phyloP scores from a whole-genome alignment of 2,888 invertebrate species.

The Onchidella celtica region DNA sequence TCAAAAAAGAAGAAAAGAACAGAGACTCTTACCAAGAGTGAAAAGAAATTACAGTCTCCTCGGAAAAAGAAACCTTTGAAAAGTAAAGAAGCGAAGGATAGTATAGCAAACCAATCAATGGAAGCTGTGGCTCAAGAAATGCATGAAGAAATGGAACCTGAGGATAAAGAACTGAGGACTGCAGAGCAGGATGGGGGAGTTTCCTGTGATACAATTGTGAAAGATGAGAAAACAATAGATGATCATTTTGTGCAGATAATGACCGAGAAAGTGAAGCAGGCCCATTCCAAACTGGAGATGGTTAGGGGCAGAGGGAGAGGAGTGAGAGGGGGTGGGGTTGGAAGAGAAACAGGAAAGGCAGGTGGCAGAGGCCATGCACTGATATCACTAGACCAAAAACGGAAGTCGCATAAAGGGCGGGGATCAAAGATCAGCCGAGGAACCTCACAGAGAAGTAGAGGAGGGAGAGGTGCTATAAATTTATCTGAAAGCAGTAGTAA shows the following conservation, averaged over 20 bases:
- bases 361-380: not conserved
- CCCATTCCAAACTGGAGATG: not conserved
- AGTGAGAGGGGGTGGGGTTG: not conserved
- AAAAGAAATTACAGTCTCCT: too few species aligned
- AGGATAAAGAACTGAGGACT: too few species aligned
- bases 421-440: conserved; percentile 27
- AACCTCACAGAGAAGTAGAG: not conserved
- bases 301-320: not conserved
- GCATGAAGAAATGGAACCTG: too few species aligned
- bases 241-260: not conserved
- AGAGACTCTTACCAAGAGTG: too few species aligned
- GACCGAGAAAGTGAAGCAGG: not conserved
- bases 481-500: conserved; percentile 64
- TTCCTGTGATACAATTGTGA: not conserved
- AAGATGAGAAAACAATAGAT: not conserved
- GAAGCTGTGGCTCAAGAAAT: too few species aligned
- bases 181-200: too few species aligned
- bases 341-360: not conserved
- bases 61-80: too few species aligned
- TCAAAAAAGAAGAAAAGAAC: not conserved
- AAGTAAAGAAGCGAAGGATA: not conserved
- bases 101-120: too few species aligned
- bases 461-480: conserved; percentile 51
- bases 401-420: conserved; percentile 30
- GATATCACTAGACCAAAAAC: not conserved